These are phyloP conservation scores for Piprites chloris DNA, from an alignment of 2,113 vertebrate species.

Conservation along the genomic window DNA sequence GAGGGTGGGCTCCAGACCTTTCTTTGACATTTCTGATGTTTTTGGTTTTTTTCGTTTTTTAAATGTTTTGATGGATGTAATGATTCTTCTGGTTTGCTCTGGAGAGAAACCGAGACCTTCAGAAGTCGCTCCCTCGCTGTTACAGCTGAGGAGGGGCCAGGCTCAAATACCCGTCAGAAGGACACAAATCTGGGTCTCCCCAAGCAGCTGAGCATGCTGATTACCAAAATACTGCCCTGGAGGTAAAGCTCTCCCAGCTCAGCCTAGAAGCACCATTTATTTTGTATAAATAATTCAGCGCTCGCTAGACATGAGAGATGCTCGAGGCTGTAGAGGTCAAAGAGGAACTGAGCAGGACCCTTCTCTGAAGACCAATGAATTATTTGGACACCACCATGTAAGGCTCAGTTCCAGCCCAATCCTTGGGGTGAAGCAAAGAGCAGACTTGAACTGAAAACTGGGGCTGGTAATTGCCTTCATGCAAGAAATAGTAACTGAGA, in stretches of 20 bases:
- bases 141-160: neutral
- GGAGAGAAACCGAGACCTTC: neutral
- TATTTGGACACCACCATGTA: fast-evolving
- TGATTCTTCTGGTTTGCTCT: neutral
- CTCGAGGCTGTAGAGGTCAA: neutral
- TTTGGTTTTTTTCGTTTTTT: neutral
- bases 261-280: neutral
- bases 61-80: neutral
- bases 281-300: neutral
- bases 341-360: neutral
- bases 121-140: neutral
- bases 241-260: neutral
- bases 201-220: neutral
- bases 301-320: neutral
- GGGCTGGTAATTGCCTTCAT: too few relatives aligned
- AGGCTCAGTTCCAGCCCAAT: neutral
- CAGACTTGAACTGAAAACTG: neutral
- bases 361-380: neutral
- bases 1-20: neutral
- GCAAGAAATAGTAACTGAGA: neutral
- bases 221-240: neutral
- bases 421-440: neutral
- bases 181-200: neutral
- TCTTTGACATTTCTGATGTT: fast-evolving
- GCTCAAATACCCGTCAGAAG: neutral